Evolutionary conservation across 2,797 vertebrate species (phyloP), one percentile per base, ranked within the genome.

Genomic region (Gephyroberyx darwinii): DNA sequence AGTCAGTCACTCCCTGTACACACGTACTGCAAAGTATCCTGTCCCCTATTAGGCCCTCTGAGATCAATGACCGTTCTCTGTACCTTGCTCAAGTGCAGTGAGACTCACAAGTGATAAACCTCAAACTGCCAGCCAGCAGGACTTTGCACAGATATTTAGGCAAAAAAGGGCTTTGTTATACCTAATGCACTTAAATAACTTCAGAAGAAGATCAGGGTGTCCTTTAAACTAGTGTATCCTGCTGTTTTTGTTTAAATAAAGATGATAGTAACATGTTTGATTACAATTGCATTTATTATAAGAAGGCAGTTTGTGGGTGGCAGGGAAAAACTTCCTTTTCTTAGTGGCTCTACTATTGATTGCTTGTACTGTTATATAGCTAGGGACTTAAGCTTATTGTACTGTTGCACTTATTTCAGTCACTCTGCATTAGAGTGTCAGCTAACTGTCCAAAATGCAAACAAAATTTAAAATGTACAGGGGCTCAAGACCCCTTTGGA

Each of bases 401-500:
- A 4, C 43, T 41, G 14, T 45, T 45, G 13, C 4, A 16, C 12
- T 4, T 5, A 45, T 22, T 41, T 12, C 5, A n/a, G 26, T 26
- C 26, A 26, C 16, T 17, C 6, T 52, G 10, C 20, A 56, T 16
- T 31, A 13, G 35, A 63, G 14, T 0, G 0, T 52, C 9, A 43
- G 35, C 19, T 35, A 48, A 60, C 55, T 54, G 17, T 63, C 50
- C 33, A 55, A 55, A 33, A 20, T 54, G 50, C 12, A 53, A 48
- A 69, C 26, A 10, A 30, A 61, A 41, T 20, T 33, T 26, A 31
- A 41, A 33, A 30, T 56, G 52, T 70, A 62, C 33, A 43, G 43
- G 45, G 51, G 14, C 59, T 45, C 3, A 48, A 52, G 63, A 54
- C 53, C 75, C 84, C 73, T 89, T 89, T 89, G 84, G 81, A 88